A percentile compares a stretch with the other conserved stretches of the same genome.
Evolutionary conservation across 2,888 invertebrate species (phyloP).

Genomic region (Dioctria rufipes): DNA sequence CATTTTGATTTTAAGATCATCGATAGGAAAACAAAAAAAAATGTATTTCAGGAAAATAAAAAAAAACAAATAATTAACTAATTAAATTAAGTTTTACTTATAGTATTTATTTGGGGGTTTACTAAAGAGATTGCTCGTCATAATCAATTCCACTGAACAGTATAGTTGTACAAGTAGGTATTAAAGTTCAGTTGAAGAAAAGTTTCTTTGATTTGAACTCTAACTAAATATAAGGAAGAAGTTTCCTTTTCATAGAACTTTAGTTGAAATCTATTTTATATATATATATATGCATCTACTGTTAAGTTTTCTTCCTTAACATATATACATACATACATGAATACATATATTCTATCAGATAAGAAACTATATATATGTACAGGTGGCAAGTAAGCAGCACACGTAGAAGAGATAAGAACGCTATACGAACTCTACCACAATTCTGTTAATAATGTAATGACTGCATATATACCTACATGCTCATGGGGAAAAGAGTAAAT

Average conservation of each 20-base stretch:
- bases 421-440: background rate
- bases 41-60: background rate
- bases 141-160: constrained; percentile 35
- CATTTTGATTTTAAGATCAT: constrained; percentile 26
- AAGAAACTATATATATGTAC: background rate
- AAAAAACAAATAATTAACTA: constrained; percentile 56
- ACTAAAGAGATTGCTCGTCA: background rate
- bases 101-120: background rate
- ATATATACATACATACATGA: background rate
- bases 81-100: constrained; percentile 54
- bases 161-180: background rate
- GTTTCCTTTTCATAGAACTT: background rate
- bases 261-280: background rate
- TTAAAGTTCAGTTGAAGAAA: constrained; percentile 6
- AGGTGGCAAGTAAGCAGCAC: background rate
- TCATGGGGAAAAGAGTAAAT: constrained; percentile 32
- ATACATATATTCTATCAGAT: background rate
- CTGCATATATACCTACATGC: background rate
- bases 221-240: constrained; percentile 16
- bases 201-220: constrained; percentile 38
- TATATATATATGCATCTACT: too few relatives aligned
- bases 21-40: background rate
- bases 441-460: constrained; percentile 21
- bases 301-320: background rate
- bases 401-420: background rate